These are phyloP conservation scores for Thereuonema tuberculata DNA, from an alignment of 1,140 invertebrate species.

Conservation along the genomic window DNA sequence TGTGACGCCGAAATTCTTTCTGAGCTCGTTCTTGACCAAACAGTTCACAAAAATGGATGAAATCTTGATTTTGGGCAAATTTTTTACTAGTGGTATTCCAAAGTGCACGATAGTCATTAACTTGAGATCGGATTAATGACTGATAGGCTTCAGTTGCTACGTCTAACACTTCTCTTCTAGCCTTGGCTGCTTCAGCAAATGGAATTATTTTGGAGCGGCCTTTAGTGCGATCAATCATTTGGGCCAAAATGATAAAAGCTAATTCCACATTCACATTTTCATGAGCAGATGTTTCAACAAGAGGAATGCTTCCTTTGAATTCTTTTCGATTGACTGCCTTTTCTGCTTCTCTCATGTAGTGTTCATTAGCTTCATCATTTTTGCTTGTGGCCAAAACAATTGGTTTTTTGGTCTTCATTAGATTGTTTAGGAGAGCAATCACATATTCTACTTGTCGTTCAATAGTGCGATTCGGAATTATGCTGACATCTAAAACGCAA, in stretches of 20 bases:
- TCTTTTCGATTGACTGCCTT: slow-evolving; percentile 78
- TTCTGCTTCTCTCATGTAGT: slow-evolving; percentile 77
- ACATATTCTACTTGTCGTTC: slow-evolving; percentile 71
- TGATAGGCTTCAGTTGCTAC: slow-evolving; percentile 75
- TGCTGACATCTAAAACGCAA: slow-evolving; percentile 90
- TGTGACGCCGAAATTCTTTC: slow-evolving; percentile 61
- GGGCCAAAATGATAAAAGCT: slow-evolving; percentile 81
- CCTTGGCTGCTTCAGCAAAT: slow-evolving; percentile 70
- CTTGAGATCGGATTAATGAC: slow-evolving; percentile 60
- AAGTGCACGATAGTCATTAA: slow-evolving; percentile 64
- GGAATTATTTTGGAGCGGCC: slow-evolving; percentile 53
- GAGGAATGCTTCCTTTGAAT: slow-evolving; percentile 58
- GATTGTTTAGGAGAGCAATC: slow-evolving; percentile 58
- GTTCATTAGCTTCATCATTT: slow-evolving; percentile 82
- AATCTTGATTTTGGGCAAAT: slow-evolving; percentile 71
- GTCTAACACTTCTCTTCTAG: slow-evolving; percentile 75
- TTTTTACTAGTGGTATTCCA: slow-evolving; percentile 80
- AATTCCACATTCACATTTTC: slow-evolving; percentile 94
- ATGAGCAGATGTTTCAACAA: slow-evolving; percentile 90
- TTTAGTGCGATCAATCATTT: slow-evolving; percentile 71
- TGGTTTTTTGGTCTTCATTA: slow-evolving; percentile 87
- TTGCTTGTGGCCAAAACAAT: slow-evolving; percentile 91
- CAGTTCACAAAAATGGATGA: slow-evolving; percentile 56
- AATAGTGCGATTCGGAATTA: slow-evolving; percentile 62
- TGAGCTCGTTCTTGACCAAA: slow-evolving; percentile 76